Evolutionary conservation across 2,113 vertebrate species (phyloP).

Genomic region (Daphoenositta chrysoptera): DNA sequence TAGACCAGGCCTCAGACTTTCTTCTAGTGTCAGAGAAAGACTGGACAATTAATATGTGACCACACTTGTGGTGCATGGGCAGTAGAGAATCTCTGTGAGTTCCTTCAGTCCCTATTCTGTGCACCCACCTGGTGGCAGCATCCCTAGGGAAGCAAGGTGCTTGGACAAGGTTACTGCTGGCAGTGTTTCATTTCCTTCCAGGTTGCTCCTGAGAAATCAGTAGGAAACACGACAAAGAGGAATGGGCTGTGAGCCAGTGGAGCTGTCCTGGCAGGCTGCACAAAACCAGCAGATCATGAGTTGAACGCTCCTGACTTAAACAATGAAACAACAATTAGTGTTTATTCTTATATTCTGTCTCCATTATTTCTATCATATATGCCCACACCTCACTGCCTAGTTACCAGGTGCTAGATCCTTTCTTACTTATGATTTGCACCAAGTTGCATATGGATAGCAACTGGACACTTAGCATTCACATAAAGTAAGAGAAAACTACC

Average conservation of each 20-base stretch:
- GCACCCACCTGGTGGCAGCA: background rate
- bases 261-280: background rate
- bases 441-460: background rate
- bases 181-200: background rate
- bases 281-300: background rate
- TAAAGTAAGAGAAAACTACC: background rate
- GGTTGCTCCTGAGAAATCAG: background rate
- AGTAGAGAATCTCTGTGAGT: background rate
- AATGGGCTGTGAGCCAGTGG: background rate
- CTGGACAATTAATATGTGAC: too few species aligned
- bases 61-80: background rate
- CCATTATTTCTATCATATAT: background rate
- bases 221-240: background rate
- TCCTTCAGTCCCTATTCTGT: background rate
- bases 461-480: background rate
- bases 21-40: background rate
- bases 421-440: background rate
- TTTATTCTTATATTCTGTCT: background rate
- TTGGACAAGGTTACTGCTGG: accelerated
- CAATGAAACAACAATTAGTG: background rate
- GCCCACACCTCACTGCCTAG: background rate
- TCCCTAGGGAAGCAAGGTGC: background rate
- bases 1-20: accelerated
- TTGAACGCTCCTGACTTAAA: background rate
- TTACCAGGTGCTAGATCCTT: background rate